These are phyloP conservation scores for Thalassarche chlororhynchos DNA, from an alignment of 2,113 vertebrate species.

Conservation along the genomic window DNA sequence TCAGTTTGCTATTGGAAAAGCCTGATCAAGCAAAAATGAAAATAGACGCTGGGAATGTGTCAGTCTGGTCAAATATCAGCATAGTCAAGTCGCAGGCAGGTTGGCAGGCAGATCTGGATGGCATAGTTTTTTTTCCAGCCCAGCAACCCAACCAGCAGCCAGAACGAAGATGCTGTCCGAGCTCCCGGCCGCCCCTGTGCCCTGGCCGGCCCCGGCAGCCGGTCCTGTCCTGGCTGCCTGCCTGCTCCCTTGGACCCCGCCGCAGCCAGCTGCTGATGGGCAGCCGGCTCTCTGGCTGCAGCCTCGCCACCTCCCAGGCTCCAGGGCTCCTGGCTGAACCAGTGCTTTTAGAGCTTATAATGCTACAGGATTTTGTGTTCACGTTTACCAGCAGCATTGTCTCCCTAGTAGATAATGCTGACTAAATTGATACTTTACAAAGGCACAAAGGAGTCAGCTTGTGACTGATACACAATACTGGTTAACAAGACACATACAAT, in stretches of 20 bases:
- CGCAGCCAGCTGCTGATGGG: neutral
- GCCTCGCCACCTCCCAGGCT: neutral
- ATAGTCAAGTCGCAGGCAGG: neutral
- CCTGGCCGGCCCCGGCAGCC: neutral
- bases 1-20: neutral
- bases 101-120: neutral
- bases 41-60: neutral
- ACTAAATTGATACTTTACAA: slow-evolving; percentile 61
- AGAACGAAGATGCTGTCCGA: accelerated
- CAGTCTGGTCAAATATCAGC: neutral
- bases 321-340: neutral
- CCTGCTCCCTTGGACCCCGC: accelerated
- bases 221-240: neutral
- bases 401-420: slow-evolving; percentile 48
- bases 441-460: slow-evolving; percentile 67
- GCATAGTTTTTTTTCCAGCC: neutral
- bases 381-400: slow-evolving; percentile 25
- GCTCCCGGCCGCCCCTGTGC: accelerated
- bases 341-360: neutral
- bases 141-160: neutral
- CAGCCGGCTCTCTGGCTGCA: neutral
- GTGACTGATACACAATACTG: slow-evolving; percentile 65
- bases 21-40: neutral
- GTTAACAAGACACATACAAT: slow-evolving; percentile 53
- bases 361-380: neutral